These are phyloP conservation scores for Mnemiopsis leidyi DNA, from an alignment of 37 sponge, comb jelly and placozoan species.

Conservation along the genomic window DNA sequence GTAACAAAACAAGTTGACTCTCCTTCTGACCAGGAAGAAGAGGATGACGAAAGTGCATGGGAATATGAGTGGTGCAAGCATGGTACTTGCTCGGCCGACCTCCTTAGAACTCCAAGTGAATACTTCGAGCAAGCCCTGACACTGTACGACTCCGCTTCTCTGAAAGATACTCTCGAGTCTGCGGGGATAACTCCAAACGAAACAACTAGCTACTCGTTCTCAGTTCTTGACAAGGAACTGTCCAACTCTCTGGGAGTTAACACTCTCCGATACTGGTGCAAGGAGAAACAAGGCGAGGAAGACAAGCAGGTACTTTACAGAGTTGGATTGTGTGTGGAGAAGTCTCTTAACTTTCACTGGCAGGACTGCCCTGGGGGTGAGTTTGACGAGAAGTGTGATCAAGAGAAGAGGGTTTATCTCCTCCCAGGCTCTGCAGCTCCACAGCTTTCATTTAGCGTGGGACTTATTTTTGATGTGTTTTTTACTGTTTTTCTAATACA, in stretches of 20 bases:
- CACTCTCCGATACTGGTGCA: neutral
- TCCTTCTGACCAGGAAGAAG: neutral
- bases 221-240: neutral
- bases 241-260: neutral
- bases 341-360: neutral
- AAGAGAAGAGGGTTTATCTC: no score
- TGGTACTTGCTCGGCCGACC: neutral
- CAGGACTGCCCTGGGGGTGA: neutral
- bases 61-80: constrained; percentile 13
- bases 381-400: no score
- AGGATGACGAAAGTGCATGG: neutral
- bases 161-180: neutral
- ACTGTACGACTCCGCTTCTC: neutral
- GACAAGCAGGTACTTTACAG: neutral
- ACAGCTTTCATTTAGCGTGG: no score
- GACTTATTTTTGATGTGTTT: no score
- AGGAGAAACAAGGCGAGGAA: neutral
- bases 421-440: no score
- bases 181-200: neutral
- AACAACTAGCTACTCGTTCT: neutral
- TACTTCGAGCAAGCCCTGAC: neutral
- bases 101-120: neutral
- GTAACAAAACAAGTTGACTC: no score
- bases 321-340: constrained; percentile 1
- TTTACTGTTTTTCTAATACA: no score